Evolutionary conservation across 2,888 invertebrate species (phyloP), one percentile per base, ranked within the genome.

Genomic region (Drosophila birchii): DNA sequence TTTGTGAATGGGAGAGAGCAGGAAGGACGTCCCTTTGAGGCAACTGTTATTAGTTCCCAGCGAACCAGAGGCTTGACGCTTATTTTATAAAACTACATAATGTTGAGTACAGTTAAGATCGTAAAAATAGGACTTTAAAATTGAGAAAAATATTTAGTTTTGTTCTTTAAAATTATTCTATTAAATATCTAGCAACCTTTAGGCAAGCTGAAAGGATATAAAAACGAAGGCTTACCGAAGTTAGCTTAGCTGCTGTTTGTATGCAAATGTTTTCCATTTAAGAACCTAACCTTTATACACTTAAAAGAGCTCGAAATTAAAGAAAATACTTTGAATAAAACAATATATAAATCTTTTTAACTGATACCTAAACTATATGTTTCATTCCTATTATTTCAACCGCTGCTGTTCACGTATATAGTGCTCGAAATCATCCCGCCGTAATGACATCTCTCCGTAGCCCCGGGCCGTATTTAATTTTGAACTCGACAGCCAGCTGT

Each of bases 1-100:
- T 45, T 41, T 20, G 20, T 43, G 41, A 20, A 51, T 36, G 29
- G 20, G 16, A 56, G 47, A 60, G 41, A 11, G 58, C 60, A 43
- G 20, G 64, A 80, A 77, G n/a, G 67, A 78, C 87, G 85, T 78
- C 86, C 78, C 74, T 85, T 84, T 76, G 79, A 67, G 82, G 89
- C 70, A 86, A 85, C 89, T 84, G 89, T 85, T 87, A 87, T 85
- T 86, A 78, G 78, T 87, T 89, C 88, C 76, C 89, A 89, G 76
- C 74, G 61, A 76, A 68, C 47, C 61, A 55, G 14, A 54, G 72
- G 85, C 60, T 75, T 81, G 78, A 78, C 51, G 63, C 61, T 49
- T 38, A 38, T 41, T n/a, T 47, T 18, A 12, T 45, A 26, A 44
- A 55, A 26, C 47, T 53, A 45, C 20, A 34, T 14, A 23, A 56